Conservation (phyloP, 2,888 invertebrate species). For the Aelia acuminata region DNA sequence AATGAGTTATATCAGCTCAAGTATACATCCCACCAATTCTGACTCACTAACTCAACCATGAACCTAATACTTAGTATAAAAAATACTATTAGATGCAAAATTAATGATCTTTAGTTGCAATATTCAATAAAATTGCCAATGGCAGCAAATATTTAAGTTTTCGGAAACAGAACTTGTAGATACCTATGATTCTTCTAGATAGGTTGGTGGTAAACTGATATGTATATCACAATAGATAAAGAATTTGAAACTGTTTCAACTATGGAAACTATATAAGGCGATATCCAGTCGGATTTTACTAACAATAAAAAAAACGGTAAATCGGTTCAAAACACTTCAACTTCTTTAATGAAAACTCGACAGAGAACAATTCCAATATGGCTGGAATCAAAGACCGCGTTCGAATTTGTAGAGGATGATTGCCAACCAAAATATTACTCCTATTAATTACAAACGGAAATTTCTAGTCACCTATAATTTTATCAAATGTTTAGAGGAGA, state of each 20-base stretch:
- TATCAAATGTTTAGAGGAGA: background rate
- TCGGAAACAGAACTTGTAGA: constrained; percentile 44
- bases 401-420: constrained; percentile 51
- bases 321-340: constrained; percentile 54
- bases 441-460: background rate
- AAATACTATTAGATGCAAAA: background rate
- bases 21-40: background rate
- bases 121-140: background rate
- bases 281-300: constrained; percentile 50
- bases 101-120: background rate
- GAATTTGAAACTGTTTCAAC: constrained; percentile 1
- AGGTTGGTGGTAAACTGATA: constrained; percentile 43
- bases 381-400: constrained; percentile 60
- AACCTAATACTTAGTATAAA: background rate
- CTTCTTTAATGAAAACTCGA: constrained; percentile 58
- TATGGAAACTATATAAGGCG: constrained; percentile 23
- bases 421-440: constrained; percentile 20
- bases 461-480: background rate
- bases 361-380: constrained; percentile 60
- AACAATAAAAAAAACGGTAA: constrained; percentile 49
- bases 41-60: background rate
- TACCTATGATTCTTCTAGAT: constrained; percentile 51
- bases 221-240: constrained; percentile 34
- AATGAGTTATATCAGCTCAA: background rate
- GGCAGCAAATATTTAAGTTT: constrained; percentile 21